Percentiles rank a stretch among this genome's conserved stretches.
Conservation (phyloP, 2,888 invertebrate genomes). For the Lissonota sp. region DNA sequence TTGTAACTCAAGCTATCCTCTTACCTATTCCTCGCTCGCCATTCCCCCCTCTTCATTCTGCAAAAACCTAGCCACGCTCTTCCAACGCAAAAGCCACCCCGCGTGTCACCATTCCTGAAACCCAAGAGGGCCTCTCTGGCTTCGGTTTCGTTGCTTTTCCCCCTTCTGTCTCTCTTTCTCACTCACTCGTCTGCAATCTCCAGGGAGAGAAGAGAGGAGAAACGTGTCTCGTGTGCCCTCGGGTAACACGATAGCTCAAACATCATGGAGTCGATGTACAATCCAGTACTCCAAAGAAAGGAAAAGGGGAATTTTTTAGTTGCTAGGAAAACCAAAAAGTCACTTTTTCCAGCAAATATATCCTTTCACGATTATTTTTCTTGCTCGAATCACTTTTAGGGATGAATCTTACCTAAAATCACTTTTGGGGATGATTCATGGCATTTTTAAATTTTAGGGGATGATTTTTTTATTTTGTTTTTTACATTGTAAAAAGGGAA, state of each 20-base stretch:
- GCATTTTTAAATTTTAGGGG: too few species aligned
- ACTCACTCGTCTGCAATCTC: slow-evolving; percentile 23
- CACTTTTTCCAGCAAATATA: too few species aligned
- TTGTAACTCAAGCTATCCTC: slow-evolving; percentile 72
- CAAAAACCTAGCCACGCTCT: slow-evolving; percentile 31
- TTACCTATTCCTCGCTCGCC: slow-evolving; percentile 2
- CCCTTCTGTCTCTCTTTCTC: slow-evolving; percentile 39
- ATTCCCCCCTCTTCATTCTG: slow-evolving; percentile 8
- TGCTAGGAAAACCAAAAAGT: too few species aligned
- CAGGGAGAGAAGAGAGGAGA: background rate
- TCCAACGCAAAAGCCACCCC: slow-evolving; percentile 30
- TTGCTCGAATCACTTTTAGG: too few species aligned
- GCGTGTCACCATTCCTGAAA: slow-evolving; percentile 75
- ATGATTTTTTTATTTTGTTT: too few species aligned
- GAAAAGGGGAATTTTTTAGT: background rate
- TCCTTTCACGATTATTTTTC: too few species aligned
- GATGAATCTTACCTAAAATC: too few species aligned
- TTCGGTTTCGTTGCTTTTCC: slow-evolving; percentile 75
- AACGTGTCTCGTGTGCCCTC: slow-evolving; percentile 28
- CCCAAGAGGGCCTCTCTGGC: slow-evolving; percentile 79
- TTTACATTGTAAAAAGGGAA: too few species aligned
- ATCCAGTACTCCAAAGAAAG: background rate
- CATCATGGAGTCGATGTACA: slow-evolving; percentile 44
- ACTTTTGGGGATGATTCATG: too few species aligned
- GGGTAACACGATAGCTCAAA: slow-evolving; percentile 61